phyloP scores from a whole-genome alignment of 2,113 vertebrate species.

The Nesogale talazaci region DNA sequence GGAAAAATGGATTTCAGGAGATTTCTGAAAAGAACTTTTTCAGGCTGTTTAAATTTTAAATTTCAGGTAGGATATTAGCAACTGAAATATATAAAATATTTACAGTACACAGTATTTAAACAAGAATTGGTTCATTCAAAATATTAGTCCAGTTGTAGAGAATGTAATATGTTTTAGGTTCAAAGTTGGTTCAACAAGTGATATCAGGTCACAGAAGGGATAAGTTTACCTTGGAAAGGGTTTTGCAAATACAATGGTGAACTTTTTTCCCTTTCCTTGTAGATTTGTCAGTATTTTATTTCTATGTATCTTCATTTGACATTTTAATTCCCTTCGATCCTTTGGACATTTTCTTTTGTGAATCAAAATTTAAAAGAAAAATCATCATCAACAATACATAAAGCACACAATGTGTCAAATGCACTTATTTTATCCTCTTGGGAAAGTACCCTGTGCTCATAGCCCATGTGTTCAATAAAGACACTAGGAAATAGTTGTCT shows the following conservation, averaged over 20 bases:
- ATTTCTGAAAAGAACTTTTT: background rate
- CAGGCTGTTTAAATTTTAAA: background rate
- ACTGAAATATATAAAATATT: background rate
- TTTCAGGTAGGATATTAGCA: background rate
- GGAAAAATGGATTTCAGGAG: background rate
- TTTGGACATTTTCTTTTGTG: background rate
- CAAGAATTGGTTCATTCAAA: background rate
- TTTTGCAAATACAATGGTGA: background rate
- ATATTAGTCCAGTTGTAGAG: background rate
- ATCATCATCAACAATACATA: too few relatives aligned
- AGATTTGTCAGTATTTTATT: background rate
- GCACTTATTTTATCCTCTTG: background rate
- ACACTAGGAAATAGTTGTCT: background rate
- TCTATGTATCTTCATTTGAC: background rate
- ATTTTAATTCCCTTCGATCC: slow-evolving; percentile 36
- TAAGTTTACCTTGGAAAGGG: accelerated
- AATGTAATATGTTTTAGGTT: background rate
- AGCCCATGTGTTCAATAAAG: background rate
- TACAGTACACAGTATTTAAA: background rate
- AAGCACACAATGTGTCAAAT: background rate
- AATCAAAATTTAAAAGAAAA: background rate
- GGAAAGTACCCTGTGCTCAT: background rate
- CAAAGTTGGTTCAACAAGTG: background rate
- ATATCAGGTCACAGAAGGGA: background rate
- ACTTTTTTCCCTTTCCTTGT: background rate